phyloP scores from a whole-genome alignment of 2,113 vertebrate genomes.

The Apus apus region DNA sequence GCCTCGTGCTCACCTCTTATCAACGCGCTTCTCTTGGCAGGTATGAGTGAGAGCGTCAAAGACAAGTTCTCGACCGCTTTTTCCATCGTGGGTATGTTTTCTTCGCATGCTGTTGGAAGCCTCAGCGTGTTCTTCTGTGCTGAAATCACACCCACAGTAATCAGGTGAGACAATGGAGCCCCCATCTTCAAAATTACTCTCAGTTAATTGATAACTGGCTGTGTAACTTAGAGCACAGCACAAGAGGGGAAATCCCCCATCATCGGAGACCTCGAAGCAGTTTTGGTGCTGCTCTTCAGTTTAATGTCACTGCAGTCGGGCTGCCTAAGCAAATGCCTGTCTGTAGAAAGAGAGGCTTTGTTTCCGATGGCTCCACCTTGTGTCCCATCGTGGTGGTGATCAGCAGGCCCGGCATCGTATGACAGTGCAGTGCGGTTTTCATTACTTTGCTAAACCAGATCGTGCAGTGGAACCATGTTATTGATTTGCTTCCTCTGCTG shows the following conservation, averaged over 20 bases:
- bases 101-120: constrained; percentile 92
- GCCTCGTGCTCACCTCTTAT: background rate
- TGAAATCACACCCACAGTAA: constrained; percentile 96
- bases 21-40: constrained; percentile 64
- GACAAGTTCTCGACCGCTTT: constrained; percentile 93
- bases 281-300: rapidly evolving
- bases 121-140: constrained; percentile 98
- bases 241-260: background rate
- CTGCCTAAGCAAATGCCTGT: background rate
- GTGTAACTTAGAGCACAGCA: background rate
- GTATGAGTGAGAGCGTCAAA: constrained; percentile 91
- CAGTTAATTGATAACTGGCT: background rate
- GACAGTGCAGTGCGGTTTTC: rapidly evolving
- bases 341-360: background rate
- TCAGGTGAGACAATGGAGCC: constrained; percentile 81
- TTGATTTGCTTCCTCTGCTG: background rate
- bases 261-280: background rate
- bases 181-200: background rate
- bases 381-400: background rate
- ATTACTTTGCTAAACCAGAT: background rate
- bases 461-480: background rate
- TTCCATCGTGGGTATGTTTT: constrained; percentile 98
- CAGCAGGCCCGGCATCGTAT: background rate
- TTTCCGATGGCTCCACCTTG: constrained; percentile 45
- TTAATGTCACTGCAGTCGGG: background rate